Evolutionary conservation across 1,140 invertebrate genomes (phyloP), one percentile per base, ranked within the genome.

Genomic region (Potamilus streckersoni): DNA sequence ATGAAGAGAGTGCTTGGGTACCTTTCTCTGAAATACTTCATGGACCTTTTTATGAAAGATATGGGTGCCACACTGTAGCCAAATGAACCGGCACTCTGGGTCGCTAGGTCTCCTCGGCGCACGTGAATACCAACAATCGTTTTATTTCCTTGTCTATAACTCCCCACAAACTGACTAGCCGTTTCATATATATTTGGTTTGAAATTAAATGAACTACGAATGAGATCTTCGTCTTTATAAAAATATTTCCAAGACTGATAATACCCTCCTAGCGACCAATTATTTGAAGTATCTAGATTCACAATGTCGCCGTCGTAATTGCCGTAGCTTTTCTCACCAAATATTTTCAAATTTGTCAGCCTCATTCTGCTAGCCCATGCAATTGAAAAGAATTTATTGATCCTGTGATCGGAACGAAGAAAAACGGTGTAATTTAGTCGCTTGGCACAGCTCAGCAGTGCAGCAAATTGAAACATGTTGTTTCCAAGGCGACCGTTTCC

Each of bases 1-100:
- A 86, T 56, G 71, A 84, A 84, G 8, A 56, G 17, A 0, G 82
- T 73, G 3, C 69, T 69, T 5, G 66, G 65, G 31, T 73, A 79
- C 23, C 63, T 74, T 14, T 23, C 27, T 27, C 67, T 58, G 23
- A 82, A 79, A 31, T 67, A 73, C 57, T 63, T 56, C 49, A 78
- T 73, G 31, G 83, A 79, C 17, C 72, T 76, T 0, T 64, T 0
- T 27, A 84, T 69, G 49, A 77, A 84, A 2, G 38, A n/a, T 60
- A 56, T 20, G 6, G 64, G 64, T 1, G 81, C 76, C 11, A 74
- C 56, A 8, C 14, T 63, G 27, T 70, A 74, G 1, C 73, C 73
- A 57, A n/a, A 62, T 55, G 20, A n/a, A 16, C 56, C 49, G 5
- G 63, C 65, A 16, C 20, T 31, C 23, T n/a, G 20, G 15, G 31